Evolutionary conservation across 2,113 vertebrate species (phyloP), one percentile per base, ranked within the genome.

Genomic region (Phycodurus eques): DNA sequence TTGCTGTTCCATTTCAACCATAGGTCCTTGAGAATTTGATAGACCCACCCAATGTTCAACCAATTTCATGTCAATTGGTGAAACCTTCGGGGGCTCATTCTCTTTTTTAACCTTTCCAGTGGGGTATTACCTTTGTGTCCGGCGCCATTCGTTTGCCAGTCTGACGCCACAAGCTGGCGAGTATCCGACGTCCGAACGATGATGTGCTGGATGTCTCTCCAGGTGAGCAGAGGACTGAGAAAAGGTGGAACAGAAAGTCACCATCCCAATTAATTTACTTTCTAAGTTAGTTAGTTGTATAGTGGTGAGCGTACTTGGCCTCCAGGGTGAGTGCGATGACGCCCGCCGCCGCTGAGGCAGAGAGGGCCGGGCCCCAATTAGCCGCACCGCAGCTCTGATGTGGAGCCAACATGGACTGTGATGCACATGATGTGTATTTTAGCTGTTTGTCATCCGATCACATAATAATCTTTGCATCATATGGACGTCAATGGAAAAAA

Each of bases 141-240:
- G 75, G 96, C 98, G 56, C 94, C 95, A 87, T 99, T 99, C 65
- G 91, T 91, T 88, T 92, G 93, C 98, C 98, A 99, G 92, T 98
- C 97, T 22, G 94, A 93, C 81, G 95, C 95, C 78, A 82, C 92
- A 71, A 99, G 93, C 87, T 94, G 95, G 90, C 92, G 93, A 74
- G 95, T 82, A 82, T 94, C 94, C 76, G 97, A 96, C 73, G 97
- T 98, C 75, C 85, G 95, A 73, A 98, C 96, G 85, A 99, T 96
- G 82, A 99, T 96, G 90, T 99, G 98, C 87, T 99, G 97, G 78
- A 98, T 93, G 54, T 98, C 97, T 91, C 97, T 95, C 98, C 98
- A 99, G 80, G 94, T 99, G 83, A 99, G 92, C 88, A 90, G 89
- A n/a, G 95, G 94, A 89, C 98, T 99, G 90, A 46, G 83, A 27